Conservation (phyloP, 1,140 invertebrate species). For the Atta colombica region DNA sequence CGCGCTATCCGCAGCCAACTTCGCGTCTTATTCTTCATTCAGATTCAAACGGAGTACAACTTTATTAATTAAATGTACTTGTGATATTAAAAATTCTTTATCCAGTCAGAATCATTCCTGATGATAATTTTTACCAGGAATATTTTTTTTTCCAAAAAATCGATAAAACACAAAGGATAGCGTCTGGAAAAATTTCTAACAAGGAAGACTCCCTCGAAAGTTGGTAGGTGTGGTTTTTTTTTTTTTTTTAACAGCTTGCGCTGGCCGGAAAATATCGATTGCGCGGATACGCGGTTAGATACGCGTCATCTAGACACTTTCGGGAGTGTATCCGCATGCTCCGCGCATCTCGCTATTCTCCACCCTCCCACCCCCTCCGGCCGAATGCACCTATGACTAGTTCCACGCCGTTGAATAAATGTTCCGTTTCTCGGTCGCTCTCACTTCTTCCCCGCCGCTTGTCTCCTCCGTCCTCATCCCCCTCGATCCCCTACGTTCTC, state of each 20-base stretch:
- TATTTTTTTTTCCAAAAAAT: not conserved
- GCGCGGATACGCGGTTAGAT: slow-evolving; percentile 31
- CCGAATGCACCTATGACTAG: slow-evolving; percentile 56
- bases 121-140: not conserved
- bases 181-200: not conserved
- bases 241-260: slow-evolving; percentile 7
- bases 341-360: not conserved
- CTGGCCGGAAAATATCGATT: slow-evolving; percentile 57
- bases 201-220: not conserved
- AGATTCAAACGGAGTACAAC: not conserved
- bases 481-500: not conserved
- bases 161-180: not conserved
- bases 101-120: not conserved
- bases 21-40: not conserved
- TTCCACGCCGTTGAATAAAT: slow-evolving; percentile 70
- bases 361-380: not conserved
- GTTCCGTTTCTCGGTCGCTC: slow-evolving; percentile 55
- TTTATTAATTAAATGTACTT: not conserved
- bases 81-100: not conserved
- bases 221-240: not conserved
- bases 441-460: slow-evolving; percentile 15
- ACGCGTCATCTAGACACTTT: slow-evolving; percentile 52
- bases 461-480: not conserved
- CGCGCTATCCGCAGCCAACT: not conserved
- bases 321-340: not conserved